Conservation (phyloP, 2,797 vertebrate species). For the Pantherophis alleghaniensis region DNA sequence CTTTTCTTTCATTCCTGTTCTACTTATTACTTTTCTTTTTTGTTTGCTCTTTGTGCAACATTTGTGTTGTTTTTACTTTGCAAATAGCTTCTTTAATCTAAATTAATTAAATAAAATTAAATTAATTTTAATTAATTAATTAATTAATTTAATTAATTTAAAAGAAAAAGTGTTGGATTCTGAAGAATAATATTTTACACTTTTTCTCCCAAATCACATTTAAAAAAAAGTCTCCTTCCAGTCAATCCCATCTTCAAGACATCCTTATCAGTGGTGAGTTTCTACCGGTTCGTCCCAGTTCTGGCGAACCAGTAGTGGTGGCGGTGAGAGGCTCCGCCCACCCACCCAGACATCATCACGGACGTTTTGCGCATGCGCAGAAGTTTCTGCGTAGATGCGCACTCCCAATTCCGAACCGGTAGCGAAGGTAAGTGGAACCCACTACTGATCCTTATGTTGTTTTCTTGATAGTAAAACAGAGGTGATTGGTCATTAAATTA, state of each 20-base stretch:
- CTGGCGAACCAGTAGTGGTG: fast-evolving
- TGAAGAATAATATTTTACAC: background rate
- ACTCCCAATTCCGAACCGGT: no score
- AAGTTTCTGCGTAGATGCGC: no score
- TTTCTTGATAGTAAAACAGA: background rate
- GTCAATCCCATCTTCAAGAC: background rate
- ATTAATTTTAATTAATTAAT: no score
- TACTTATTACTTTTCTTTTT: background rate
- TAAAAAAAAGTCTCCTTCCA: background rate
- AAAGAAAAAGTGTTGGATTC: background rate
- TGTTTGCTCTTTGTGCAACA: background rate
- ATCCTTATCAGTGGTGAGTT: background rate
- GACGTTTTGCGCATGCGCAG: no score
- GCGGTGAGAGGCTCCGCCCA: no score
- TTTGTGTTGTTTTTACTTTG: background rate
- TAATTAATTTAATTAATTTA: background rate
- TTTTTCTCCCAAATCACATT: background rate
- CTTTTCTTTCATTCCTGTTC: background rate
- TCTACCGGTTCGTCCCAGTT: no score
- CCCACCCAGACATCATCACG: no score
- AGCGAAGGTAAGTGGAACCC: no score
- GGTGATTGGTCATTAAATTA: background rate
- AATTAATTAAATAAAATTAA: no score
- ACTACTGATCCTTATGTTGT: background rate
- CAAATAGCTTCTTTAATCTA: background rate